Conservation (phyloP, 2,113 vertebrate species). For the Sarotherodon lohbergeri region DNA sequence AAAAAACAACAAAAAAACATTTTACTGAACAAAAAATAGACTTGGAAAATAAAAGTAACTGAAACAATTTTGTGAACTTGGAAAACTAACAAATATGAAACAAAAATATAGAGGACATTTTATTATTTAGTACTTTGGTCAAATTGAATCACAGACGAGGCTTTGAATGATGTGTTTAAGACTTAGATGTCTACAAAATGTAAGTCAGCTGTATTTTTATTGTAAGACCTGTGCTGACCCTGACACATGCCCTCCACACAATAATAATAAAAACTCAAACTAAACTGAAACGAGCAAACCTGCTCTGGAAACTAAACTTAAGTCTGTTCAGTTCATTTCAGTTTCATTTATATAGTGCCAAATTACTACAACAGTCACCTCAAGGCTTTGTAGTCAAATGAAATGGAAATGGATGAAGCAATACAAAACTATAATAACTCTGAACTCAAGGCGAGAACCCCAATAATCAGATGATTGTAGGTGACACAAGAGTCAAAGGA, state of each 20-base stretch:
- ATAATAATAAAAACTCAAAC: background rate
- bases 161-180: background rate
- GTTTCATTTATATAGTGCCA: background rate
- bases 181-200: background rate
- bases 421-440: background rate
- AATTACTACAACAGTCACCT: background rate
- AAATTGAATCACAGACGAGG: background rate
- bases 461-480: background rate
- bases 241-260: rapidly evolving
- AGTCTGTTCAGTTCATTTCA: background rate
- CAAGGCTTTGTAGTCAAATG: background rate
- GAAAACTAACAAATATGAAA: background rate
- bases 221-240: background rate
- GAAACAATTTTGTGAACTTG: background rate
- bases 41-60: background rate
- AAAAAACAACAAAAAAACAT: background rate
- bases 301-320: rapidly evolving
- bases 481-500: background rate
- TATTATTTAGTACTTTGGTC: rapidly evolving
- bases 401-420: background rate
- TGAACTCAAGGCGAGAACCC: background rate
- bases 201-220: background rate
- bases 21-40: rapidly evolving
- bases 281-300: background rate
- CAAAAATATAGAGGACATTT: rapidly evolving